Percentiles rank a stretch among this genome's conserved stretches.
Evolutionary conservation across 30 jellyfish, hydroid and myxozoan species (phyloP).

Genomic region (Catostylus mosaicus): DNA sequence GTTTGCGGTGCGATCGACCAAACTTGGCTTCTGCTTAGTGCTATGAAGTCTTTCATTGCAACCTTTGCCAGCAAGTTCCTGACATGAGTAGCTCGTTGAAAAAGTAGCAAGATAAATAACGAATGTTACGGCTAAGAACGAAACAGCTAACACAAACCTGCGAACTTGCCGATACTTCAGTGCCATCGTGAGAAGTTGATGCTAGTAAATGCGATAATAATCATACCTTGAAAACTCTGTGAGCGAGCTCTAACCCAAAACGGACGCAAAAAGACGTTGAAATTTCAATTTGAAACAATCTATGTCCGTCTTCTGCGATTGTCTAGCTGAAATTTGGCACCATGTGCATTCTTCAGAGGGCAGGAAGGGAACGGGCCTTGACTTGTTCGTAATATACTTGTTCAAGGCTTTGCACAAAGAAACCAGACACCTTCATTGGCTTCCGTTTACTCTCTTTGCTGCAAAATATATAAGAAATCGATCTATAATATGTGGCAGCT

Average conservation of each 20-base stretch:
- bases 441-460: slow-evolving; percentile 1
- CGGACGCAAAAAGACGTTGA: neutral
- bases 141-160: neutral
- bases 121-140: slow-evolving; percentile 11
- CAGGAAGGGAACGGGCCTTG: neutral
- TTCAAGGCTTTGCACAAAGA: neutral
- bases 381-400: neutral
- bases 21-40: neutral
- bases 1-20: neutral
- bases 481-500: neutral
- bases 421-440: slow-evolving; percentile 5
- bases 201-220: neutral
- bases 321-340: neutral
- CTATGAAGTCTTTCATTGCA: neutral
- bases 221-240: slow-evolving; percentile 9
- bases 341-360: neutral
- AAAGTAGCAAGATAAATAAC: slow-evolving; percentile 23
- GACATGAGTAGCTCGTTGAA: slow-evolving; percentile 28
- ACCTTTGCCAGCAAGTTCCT: slow-evolving; percentile 5
- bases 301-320: slow-evolving; percentile 3
- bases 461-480: neutral
- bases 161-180: slow-evolving; percentile 44
- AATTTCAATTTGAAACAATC: slow-evolving; percentile 8
- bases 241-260: neutral
- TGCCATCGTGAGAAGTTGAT: slow-evolving; percentile 21